Conservation (phyloP, 2,113 vertebrate genomes). For the Ondatra zibethicus region DNA sequence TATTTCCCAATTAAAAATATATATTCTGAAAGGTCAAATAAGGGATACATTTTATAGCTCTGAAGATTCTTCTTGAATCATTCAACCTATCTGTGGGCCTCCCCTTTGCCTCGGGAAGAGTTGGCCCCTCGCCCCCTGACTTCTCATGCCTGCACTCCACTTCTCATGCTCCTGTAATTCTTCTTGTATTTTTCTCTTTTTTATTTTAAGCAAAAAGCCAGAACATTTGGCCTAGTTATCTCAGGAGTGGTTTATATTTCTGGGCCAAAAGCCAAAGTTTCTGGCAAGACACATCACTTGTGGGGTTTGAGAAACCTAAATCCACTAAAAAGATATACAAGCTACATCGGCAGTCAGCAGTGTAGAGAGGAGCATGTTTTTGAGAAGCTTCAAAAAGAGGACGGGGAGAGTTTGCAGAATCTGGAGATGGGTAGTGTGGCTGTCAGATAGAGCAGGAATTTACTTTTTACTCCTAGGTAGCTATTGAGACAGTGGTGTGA, state of each 20-base stretch:
- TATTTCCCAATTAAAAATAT: constrained; percentile 7
- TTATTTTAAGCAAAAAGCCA: constrained; percentile 39
- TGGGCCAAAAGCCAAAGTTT: constrained; percentile 43
- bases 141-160: neutral
- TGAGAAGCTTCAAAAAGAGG: neutral
- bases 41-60: constrained; percentile 20
- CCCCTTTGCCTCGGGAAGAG: neutral
- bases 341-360: neutral
- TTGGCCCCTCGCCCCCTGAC: neutral
- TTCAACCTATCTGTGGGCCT: neutral
- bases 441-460: neutral
- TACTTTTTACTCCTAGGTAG: neutral
- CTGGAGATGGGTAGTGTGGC: neutral
- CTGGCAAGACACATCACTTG: constrained; percentile 24
- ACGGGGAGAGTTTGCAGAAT: neutral
- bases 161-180: neutral
- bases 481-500: neutral
- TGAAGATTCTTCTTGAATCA: constrained; percentile 38
- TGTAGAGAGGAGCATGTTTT: neutral
- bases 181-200: constrained; percentile 19
- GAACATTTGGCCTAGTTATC: constrained; percentile 17
- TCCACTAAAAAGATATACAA: neutral
- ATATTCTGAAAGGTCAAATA: constrained; percentile 7
- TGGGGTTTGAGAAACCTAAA: constrained; percentile 8
- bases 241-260: constrained; percentile 48